Evolutionary conservation across 2,113 vertebrate genomes (phyloP).

Genomic region (Lanius collurio): DNA sequence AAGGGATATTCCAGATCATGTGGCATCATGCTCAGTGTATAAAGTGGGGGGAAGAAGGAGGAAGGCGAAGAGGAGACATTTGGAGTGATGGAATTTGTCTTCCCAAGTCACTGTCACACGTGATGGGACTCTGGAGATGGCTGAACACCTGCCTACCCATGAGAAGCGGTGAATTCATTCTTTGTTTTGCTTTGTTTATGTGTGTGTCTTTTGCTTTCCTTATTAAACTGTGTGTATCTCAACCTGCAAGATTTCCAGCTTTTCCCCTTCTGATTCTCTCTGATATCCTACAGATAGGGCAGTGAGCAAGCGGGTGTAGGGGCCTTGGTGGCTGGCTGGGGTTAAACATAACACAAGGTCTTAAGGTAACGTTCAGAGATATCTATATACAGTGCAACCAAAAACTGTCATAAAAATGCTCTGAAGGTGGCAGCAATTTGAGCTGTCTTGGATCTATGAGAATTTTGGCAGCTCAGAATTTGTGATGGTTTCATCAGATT

Average conservation of each 20-base stretch:
- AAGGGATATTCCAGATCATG: not conserved
- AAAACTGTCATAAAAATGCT: not conserved
- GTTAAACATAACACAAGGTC: not conserved
- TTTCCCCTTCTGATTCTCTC: not conserved
- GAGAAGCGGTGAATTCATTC: not conserved
- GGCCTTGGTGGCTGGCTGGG: not conserved
- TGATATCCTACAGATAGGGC: not conserved
- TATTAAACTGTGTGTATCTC: not conserved
- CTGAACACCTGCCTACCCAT: not conserved
- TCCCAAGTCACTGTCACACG: rapidly evolving
- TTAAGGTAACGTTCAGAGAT: not conserved
- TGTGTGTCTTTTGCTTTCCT: not conserved
- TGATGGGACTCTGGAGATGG: no score
- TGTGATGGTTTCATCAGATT: not conserved
- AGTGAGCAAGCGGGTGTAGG: not conserved
- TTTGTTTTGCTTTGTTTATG: not conserved
- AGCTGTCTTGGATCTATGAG: not conserved
- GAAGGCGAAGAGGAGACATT: not conserved
- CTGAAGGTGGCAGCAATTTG: not conserved
- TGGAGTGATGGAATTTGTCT: not conserved
- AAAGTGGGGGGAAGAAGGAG: not conserved
- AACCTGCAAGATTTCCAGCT: not conserved
- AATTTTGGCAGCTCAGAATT: not conserved
- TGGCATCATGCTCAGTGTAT: not conserved
- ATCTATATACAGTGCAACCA: not conserved